Evolutionary conservation across 23 tunicate genomes (phyloP), one percentile per base, ranked within the genome.

Genomic region (Halocynthia aurantium): DNA sequence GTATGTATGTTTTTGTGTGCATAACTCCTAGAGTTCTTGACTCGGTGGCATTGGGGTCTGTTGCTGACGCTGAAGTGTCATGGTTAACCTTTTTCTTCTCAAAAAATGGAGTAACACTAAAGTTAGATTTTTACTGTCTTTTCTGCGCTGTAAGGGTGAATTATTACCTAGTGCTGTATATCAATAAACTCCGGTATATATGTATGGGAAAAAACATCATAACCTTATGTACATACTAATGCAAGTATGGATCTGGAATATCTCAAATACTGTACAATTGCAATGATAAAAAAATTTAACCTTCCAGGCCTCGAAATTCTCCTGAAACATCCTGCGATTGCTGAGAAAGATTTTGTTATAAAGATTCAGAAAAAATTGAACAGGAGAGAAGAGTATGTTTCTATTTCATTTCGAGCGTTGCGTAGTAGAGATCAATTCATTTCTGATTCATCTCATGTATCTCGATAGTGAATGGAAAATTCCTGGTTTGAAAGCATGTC

Each of bases 261-360:
- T n/a, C n/a, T n/a, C n/a, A n/a, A n/a, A n/a, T n/a, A n/a, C n/a
- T n/a, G n/a, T n/a, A n/a, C n/a, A n/a, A n/a, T n/a, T n/a, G n/a
- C n/a, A n/a, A n/a, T n/a, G n/a, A n/a, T n/a, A n/a, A n/a, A n/a
- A n/a, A n/a, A n/a, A n/a, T n/a, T n/a, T n/a, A n/a, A n/a, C n/a
- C n/a, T n/a, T n/a, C n/a, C n/a, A 78, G 82, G 52, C 40, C n/a
- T 72, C 10, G 88, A 80, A n/a, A 80, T 85, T 49, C 52, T 84
- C 6, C 67, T 84, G 65, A 60, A 70, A n/a, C 96, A 89, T 54
- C 81, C 88, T 13, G 11, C 76, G 7, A 18, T 89, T 19, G 61
- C 89, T 11, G 96, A 89, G 57, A 72, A 84, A 74, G 63, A 80
- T 7, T 89, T 78, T 75, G 54, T 89, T 18, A 56, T 68, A 54